Conservation (phyloP, 2,888 invertebrate genomes). For the Drosophila nigritarsus region DNA sequence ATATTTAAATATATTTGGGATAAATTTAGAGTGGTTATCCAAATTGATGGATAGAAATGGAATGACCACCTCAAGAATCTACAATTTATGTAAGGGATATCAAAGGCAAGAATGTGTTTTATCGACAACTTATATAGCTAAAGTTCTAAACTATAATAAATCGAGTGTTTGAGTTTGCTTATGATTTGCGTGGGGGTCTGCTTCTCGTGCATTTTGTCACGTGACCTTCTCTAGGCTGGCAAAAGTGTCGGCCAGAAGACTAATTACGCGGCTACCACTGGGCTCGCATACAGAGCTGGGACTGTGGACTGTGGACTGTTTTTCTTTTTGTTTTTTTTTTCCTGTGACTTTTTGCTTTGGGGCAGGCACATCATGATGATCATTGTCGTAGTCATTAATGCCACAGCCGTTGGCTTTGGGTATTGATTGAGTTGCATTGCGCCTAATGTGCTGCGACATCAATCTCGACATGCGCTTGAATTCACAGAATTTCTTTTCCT, state of each 20-base stretch:
- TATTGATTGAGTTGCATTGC: slow-evolving; percentile 82
- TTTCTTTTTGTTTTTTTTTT: slow-evolving; percentile 16
- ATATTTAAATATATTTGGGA: background rate
- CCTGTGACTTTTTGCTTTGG: slow-evolving; percentile 17
- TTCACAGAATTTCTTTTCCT: slow-evolving; percentile 65
- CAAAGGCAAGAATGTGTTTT: no score
- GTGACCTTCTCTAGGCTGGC: slow-evolving; percentile 45
- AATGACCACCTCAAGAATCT: background rate
- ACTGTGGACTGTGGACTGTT: slow-evolving; percentile 21
- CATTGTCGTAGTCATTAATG: slow-evolving; percentile 72
- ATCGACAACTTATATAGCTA: no score
- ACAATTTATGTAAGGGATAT: background rate
- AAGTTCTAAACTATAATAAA: background rate
- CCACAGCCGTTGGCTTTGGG: slow-evolving; percentile 48
- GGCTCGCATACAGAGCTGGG: slow-evolving; percentile 19
- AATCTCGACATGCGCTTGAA: slow-evolving; percentile 68
- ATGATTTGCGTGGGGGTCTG: background rate
- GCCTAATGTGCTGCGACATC: slow-evolving; percentile 83
- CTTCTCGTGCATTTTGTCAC: slow-evolving; percentile 34
- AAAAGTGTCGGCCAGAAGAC: slow-evolving; percentile 80
- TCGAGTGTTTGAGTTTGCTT: background rate
- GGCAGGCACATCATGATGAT: slow-evolving; percentile 37
- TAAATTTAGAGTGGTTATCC: background rate
- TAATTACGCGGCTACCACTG: slow-evolving; percentile 74
- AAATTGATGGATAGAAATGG: background rate